Evolutionary conservation across 2,888 invertebrate species (phyloP).

Genomic region (Tipula confusa): DNA sequence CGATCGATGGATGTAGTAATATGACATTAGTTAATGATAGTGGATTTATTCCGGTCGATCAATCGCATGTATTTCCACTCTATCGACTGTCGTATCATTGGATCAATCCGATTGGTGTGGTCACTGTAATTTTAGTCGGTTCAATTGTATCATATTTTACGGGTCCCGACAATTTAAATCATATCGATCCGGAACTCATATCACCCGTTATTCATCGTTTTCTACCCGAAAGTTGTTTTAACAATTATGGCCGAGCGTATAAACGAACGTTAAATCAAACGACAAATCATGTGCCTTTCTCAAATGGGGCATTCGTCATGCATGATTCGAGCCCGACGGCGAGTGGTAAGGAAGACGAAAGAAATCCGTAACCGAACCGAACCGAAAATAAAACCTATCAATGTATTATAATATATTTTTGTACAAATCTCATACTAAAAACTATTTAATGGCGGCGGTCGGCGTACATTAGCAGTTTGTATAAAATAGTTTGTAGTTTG

Average conservation of each 20-base stretch:
- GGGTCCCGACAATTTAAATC: constrained; percentile 52
- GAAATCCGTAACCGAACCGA: not conserved
- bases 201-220: constrained; percentile 58
- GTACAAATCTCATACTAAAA: constrained; percentile 6
- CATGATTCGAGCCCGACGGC: not conserved
- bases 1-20: constrained; percentile 49
- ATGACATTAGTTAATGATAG: not conserved
- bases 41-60: constrained; percentile 42
- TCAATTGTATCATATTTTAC: constrained; percentile 59
- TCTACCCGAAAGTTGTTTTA: constrained; percentile 44
- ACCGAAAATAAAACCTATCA: not conserved
- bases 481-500: not conserved
- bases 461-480: not conserved
- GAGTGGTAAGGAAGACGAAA: not conserved
- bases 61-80: constrained; percentile 61
- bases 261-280: not conserved
- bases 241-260: not conserved
- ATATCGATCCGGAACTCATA: constrained; percentile 56
- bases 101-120: constrained; percentile 70
- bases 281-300: not conserved
- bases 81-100: constrained; percentile 78
- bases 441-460: not conserved
- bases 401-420: not conserved
- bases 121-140: constrained; percentile 64
- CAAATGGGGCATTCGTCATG: not conserved